Conservation (phyloP, 2,797 vertebrate genomes). For the Sebastolobus altivelis region DNA sequence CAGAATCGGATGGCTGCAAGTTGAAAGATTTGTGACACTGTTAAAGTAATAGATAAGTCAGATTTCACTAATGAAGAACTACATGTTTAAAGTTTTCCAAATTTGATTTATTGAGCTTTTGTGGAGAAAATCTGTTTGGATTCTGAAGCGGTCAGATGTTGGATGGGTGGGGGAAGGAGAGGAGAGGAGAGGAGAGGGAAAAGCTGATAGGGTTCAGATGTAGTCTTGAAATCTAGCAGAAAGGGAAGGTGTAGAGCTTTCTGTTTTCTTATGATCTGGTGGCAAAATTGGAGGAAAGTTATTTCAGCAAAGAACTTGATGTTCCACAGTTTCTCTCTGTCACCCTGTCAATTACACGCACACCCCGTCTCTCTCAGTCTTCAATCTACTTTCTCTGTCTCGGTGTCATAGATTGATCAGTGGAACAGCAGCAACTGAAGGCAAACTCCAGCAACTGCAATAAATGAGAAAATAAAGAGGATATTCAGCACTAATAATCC, state of each 20-base stretch:
- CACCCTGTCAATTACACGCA: conserved; percentile 4
- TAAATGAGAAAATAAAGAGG: conserved; percentile 12
- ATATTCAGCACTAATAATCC: conserved; percentile 25
- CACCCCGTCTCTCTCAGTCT: background rate
- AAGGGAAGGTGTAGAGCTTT: background rate
- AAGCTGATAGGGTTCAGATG: background rate
- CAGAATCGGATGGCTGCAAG: background rate
- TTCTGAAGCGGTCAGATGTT: background rate
- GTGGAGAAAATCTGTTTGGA: background rate
- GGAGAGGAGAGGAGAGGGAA: background rate
- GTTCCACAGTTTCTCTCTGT: background rate
- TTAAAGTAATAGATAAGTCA: background rate
- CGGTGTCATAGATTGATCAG: background rate
- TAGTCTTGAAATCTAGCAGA: conserved; percentile 7
- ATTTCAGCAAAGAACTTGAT: background rate
- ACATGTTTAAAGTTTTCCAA: background rate
- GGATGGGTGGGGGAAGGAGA: background rate
- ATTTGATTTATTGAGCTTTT: background rate
- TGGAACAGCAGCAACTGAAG: conserved; percentile 15
- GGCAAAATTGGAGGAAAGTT: background rate
- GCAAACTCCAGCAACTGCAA: conserved; percentile 2
- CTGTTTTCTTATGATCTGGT: background rate
- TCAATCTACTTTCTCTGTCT: conserved; percentile 19
- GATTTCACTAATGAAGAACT: background rate
- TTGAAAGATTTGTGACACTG: background rate